Evolutionary conservation across 2,888 invertebrate species (phyloP).

Genomic region (Ophion slaviceki): DNA sequence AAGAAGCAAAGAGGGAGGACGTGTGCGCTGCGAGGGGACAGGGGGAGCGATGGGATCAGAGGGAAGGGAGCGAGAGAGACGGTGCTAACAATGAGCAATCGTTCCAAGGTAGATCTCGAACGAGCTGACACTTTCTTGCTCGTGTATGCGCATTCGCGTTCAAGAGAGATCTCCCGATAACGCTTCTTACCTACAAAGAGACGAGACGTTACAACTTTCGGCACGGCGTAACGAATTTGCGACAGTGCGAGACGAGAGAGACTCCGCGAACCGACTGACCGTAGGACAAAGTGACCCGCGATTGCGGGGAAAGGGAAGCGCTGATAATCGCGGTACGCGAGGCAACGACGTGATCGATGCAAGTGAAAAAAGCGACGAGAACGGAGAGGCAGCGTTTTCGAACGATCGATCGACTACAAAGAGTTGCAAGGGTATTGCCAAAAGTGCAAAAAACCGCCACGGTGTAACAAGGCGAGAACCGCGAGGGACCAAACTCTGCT

Average conservation of each 20-base stretch:
- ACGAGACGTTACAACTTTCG: constrained; percentile 54
- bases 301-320: constrained; percentile 10
- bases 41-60: constrained; percentile 1
- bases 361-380: background rate
- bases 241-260: constrained; percentile 50
- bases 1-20: constrained; percentile 2
- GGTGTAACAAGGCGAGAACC: constrained; percentile 3
- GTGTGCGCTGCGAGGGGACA: background rate
- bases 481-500: constrained; percentile 66
- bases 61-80: constrained; percentile 43
- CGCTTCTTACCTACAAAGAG: constrained; percentile 57
- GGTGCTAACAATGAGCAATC: constrained; percentile 74
- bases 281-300: constrained; percentile 32
- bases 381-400: background rate
- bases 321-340: constrained; percentile 30
- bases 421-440: constrained; percentile 9
- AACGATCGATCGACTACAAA: constrained; percentile 3
- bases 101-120: constrained; percentile 72
- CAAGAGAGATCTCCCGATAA: constrained; percentile 17
- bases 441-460: constrained; percentile 23
- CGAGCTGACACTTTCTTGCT: constrained; percentile 76
- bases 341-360: constrained; percentile 30
- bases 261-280: constrained; percentile 49
- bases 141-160: constrained; percentile 1
- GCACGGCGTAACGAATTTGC: constrained; percentile 18